Base-by-base conservation (phyloP, 2,797 vertebrate species). In the Sebastes oblongus region DNA sequence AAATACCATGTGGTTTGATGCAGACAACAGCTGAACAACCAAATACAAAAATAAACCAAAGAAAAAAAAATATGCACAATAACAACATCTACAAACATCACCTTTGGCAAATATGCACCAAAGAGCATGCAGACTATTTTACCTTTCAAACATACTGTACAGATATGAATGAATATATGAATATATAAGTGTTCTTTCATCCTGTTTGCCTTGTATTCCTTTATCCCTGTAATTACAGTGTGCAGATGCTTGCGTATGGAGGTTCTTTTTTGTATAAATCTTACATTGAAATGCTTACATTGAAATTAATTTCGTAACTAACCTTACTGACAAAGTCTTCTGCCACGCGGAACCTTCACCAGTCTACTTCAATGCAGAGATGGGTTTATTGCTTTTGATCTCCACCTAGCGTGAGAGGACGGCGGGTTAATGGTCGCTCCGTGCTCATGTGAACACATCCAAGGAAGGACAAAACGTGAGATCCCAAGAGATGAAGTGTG, bases 391-490 rank as follows among this genome's bases (percentile, higher is more conserved):
- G 60, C 62, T 59, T 74, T 52, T 66, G 34, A 79, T 67, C 73
- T 67, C 66, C 27, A 52, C 59, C 46, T 39, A 60, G 10, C 56
- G 54, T 25, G 12, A 70, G 46, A 30, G 52, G 64, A 59, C 22
- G 16, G 36, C 11, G 55, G 60, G 50, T 65, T 85, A 83, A 85
- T 68, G 39, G 60, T 30, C 16, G 12, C 65, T 59, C 29, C 24
- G 78, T 69, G 62, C 46, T 66, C 25, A 16, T 58, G 32, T 68
- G 36, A 78, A 84, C 69, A 81, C 62, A 78, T 72, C 66, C 50
- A 60, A 68, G 58, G 42, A 65, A 59, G 66, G 65, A 62, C 59
- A 75, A 80, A 75, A 72, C 4, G 6, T 58, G 42, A 75, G 66
- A 66, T 75, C 58, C 50, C 13, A 9, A 46, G 61, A 69, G 76